These are phyloP conservation scores for Hecatera dysodea DNA, from an alignment of 2,888 invertebrate genomes.

Conservation along the genomic window DNA sequence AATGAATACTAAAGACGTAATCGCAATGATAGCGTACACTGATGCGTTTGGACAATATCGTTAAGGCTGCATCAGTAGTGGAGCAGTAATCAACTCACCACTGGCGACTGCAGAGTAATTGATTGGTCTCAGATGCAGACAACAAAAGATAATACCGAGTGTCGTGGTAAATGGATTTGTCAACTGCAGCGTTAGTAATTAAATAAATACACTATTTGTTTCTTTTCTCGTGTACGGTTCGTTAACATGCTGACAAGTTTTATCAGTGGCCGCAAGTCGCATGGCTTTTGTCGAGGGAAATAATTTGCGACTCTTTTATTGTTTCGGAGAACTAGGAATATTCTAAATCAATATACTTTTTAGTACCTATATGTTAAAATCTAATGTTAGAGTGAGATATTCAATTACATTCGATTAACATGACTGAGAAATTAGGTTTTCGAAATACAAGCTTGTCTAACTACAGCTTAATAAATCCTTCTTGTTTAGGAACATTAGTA, in stretches of 20 bases:
- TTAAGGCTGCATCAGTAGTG: conserved; percentile 74
- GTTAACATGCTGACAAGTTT: conserved; percentile 72
- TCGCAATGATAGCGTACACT: conserved; percentile 62
- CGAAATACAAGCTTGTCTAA: not conserved
- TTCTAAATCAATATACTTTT: not conserved
- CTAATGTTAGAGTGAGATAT: too few species aligned
- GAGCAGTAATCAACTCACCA: conserved; percentile 83
- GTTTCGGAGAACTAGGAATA: not conserved
- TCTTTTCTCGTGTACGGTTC: conserved; percentile 75
- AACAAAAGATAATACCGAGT: conserved; percentile 86
- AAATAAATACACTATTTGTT: conserved; percentile 83
- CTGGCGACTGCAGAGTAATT: conserved; percentile 82
- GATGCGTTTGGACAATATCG: conserved; percentile 70
- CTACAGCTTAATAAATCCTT: not conserved
- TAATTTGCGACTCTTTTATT: conserved; percentile 47
- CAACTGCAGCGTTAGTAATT: conserved; percentile 87
- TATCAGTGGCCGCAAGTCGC: conserved; percentile 61
- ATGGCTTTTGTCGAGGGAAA: conserved; percentile 63
- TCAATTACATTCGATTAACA: not conserved
- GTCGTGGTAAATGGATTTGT: conserved; percentile 87
- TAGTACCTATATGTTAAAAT: not conserved
- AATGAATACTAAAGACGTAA: conserved; percentile 65
- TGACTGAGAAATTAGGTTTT: not conserved
- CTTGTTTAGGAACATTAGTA: not conserved
- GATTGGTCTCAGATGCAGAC: conserved; percentile 88